phyloP scores from a whole-genome alignment of 2,797 vertebrate genomes.

The Poecilia wingei region DNA sequence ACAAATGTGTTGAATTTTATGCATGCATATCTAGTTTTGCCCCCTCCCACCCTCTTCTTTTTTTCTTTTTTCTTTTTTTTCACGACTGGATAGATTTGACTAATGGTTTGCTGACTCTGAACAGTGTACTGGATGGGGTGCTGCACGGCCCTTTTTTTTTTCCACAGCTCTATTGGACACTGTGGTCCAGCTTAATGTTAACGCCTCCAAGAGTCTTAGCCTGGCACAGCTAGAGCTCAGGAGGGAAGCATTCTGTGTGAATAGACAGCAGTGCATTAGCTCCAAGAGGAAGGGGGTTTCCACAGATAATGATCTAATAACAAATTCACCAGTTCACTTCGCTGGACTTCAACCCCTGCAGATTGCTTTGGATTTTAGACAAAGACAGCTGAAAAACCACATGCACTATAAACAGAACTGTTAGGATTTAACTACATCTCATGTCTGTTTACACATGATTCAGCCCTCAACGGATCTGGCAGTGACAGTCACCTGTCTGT shows the following conservation, averaged over 20 bases:
- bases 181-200: slow-evolving; percentile 77
- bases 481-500: neutral
- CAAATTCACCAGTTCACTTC: slow-evolving; percentile 57
- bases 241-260: slow-evolving; percentile 61
- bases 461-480: slow-evolving; percentile 15
- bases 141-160: slow-evolving; percentile 64
- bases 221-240: slow-evolving; percentile 61
- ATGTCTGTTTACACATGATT: slow-evolving; percentile 11
- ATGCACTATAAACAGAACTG: slow-evolving; percentile 34
- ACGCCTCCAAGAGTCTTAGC: slow-evolving; percentile 73
- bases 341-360: slow-evolving; percentile 44
- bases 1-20: slow-evolving; percentile 99
- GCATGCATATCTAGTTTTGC: slow-evolving; percentile 93
- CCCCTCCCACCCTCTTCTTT: slow-evolving; percentile 18
- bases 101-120: slow-evolving; percentile 91
- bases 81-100: slow-evolving; percentile 90
- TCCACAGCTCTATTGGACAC: slow-evolving; percentile 66
- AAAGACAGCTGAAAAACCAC: slow-evolving; percentile 40
- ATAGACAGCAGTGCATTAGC: slow-evolving; percentile 61
- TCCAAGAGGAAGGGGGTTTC: slow-evolving; percentile 51
- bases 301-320: slow-evolving; percentile 71
- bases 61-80: slow-evolving; percentile 32
- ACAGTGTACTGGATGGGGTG: slow-evolving; percentile 69
- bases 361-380: slow-evolving; percentile 40
- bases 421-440: slow-evolving; percentile 17